Conservation (phyloP, 2,797 vertebrate species). For the Oreonectes daqikongensis region DNA sequence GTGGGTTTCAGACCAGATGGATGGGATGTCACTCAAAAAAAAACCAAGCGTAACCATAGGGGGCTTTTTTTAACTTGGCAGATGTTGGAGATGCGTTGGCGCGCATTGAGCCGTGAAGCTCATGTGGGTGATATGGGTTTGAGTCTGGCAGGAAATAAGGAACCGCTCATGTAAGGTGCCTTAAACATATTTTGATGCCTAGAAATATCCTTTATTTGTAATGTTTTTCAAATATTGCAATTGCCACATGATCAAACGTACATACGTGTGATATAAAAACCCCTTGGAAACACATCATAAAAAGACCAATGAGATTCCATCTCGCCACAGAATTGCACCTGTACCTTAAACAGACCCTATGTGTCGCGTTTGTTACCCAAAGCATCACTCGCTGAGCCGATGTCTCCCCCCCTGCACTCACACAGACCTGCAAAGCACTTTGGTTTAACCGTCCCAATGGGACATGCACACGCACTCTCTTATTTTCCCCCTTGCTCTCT, state of each 20-base stretch:
- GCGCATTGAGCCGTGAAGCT: background rate
- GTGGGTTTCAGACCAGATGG: constrained; percentile 40
- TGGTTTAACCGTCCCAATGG: constrained; percentile 44
- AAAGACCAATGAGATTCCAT: too few relatives aligned
- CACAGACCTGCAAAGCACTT: constrained; percentile 35
- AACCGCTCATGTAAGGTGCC: background rate
- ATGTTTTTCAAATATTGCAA: background rate
- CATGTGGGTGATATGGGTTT: background rate
- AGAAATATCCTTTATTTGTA: background rate
- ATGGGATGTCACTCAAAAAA: constrained; percentile 21
- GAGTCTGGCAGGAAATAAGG: background rate
- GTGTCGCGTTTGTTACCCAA: constrained; percentile 12
- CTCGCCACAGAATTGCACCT: constrained; percentile 23
- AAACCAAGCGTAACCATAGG: background rate
- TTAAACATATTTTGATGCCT: background rate
- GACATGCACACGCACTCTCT: constrained; percentile 36
- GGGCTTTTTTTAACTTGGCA: constrained; percentile 5
- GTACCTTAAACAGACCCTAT: background rate
- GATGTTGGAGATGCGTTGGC: background rate
- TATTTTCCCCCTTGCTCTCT: constrained; percentile 23
- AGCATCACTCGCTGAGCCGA: constrained; percentile 8
- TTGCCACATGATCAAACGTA: too few relatives aligned
- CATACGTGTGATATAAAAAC: too few relatives aligned
- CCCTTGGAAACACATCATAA: too few relatives aligned
- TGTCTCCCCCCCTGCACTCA: constrained; percentile 20